Evolutionary conservation across 2,113 vertebrate genomes (phyloP).

Genomic region (Castor canadensis): DNA sequence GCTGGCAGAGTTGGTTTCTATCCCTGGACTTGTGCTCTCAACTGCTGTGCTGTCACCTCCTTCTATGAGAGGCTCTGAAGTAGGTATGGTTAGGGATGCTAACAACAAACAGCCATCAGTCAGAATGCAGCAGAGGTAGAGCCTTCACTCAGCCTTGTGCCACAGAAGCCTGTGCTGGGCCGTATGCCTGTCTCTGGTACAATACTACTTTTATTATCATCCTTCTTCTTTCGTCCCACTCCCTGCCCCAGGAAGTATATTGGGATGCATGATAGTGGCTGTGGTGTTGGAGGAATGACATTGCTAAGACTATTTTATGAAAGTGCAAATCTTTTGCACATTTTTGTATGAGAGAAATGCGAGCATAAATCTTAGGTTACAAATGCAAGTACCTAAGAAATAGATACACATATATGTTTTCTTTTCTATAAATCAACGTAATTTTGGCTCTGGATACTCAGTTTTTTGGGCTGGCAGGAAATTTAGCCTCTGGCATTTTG

Average conservation of each 20-base stretch:
- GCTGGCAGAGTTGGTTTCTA: neutral
- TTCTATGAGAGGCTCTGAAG: neutral
- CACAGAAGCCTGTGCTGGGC: neutral
- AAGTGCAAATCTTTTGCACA: neutral
- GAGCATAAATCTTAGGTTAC: neutral
- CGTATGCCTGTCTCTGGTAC: neutral
- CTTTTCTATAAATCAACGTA: neutral
- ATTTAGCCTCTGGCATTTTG: neutral
- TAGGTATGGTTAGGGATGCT: neutral
- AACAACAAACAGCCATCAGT: neutral
- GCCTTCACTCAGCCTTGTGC: neutral
- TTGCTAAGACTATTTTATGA: neutral
- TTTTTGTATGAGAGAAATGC: neutral
- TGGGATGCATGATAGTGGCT: neutral
- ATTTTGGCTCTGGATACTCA: constrained; percentile 13
- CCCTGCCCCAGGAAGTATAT: neutral
- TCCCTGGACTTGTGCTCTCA: neutral
- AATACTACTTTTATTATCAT: neutral
- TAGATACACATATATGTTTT: neutral
- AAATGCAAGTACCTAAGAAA: neutral
- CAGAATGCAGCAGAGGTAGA: neutral
- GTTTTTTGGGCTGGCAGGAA: neutral
- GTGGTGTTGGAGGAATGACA: neutral
- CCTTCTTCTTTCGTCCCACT: neutral
- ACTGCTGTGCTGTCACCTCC: neutral